These are phyloP conservation scores for Axinella damicornis DNA, from an alignment of 37 sponge, comb jelly and placozoan genomes.

Conservation along the genomic window DNA sequence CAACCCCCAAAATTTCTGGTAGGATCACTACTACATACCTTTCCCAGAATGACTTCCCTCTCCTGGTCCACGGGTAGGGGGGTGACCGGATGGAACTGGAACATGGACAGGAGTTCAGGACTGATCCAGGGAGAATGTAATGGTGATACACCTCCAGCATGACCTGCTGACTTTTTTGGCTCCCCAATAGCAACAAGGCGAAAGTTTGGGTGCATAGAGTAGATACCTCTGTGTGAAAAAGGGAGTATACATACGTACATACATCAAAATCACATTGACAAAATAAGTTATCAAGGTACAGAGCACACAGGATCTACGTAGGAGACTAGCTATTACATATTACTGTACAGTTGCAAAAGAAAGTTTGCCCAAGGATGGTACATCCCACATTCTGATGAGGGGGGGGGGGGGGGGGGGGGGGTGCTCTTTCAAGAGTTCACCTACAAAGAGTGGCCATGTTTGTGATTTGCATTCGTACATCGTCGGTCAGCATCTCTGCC, in stretches of 20 bases:
- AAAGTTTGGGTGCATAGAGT: conserved; percentile 63
- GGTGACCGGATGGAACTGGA: conserved; percentile 62
- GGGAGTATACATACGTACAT: neutral
- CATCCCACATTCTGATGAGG: no score
- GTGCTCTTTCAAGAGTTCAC: no score
- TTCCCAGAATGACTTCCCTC: conserved; percentile 35
- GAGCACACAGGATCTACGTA: no score
- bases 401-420: no score
- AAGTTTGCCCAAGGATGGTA: no score
- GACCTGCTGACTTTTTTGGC: conserved; percentile 7
- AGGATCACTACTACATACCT: conserved; percentile 34
- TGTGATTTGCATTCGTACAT: no score
- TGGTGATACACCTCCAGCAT: neutral
- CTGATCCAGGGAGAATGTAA: conserved; percentile 39
- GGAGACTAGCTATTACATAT: no score
- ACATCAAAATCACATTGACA: neutral
- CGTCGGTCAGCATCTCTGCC: no score
- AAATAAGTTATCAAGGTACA: no score
- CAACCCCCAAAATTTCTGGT: no score
- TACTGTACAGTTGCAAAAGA: no score
- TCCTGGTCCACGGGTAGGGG: conserved; percentile 46
- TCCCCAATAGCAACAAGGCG: conserved; percentile 66
- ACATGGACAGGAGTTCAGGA: conserved; percentile 78
- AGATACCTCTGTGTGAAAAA: conserved; percentile 30
- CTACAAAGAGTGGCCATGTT: no score